Evolutionary conservation across 1,140 invertebrate genomes (phyloP).

Genomic region (Nautilus pompilius): DNA sequence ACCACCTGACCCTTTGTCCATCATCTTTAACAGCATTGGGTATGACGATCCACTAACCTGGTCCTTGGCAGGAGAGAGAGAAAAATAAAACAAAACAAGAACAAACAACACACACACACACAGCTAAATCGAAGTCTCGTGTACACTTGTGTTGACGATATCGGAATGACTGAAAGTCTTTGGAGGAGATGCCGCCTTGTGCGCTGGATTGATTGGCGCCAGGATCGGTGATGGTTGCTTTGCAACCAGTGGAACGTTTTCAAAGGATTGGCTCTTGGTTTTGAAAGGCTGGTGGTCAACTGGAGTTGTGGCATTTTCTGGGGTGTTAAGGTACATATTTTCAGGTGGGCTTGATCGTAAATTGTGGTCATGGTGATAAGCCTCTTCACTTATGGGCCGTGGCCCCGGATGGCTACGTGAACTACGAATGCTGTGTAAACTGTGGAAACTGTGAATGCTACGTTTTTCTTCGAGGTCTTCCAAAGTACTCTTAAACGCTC

Average conservation of each 20-base stretch:
- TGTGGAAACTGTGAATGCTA: constrained; percentile 91
- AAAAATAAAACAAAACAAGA: background rate
- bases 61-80: background rate
- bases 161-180: constrained; percentile 37
- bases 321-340: constrained; percentile 4
- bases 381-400: constrained; percentile 71
- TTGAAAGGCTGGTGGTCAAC: constrained; percentile 23
- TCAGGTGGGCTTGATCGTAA: constrained; percentile 5
- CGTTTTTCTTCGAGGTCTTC: constrained; percentile 99
- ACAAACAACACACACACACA: background rate
- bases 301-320: constrained; percentile 7
- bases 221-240: constrained; percentile 39
- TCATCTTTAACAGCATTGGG: no score
- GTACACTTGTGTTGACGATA: constrained; percentile 22
- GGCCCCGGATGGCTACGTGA: constrained; percentile 74
- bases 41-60: background rate
- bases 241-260: constrained; percentile 45
- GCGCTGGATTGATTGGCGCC: constrained; percentile 33
- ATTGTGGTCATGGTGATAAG: constrained; percentile 8
- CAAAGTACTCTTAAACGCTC: constrained; percentile 99
- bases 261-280: constrained; percentile 44
- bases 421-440: constrained; percentile 88
- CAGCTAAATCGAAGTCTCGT: constrained; percentile 41
- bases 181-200: constrained; percentile 31
- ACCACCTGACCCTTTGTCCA: no score